A percentile compares a stretch with the other conserved stretches of the same genome.
These are phyloP conservation scores for Macaria notata DNA, from an alignment of 2,888 invertebrate species.

Conservation along the genomic window DNA sequence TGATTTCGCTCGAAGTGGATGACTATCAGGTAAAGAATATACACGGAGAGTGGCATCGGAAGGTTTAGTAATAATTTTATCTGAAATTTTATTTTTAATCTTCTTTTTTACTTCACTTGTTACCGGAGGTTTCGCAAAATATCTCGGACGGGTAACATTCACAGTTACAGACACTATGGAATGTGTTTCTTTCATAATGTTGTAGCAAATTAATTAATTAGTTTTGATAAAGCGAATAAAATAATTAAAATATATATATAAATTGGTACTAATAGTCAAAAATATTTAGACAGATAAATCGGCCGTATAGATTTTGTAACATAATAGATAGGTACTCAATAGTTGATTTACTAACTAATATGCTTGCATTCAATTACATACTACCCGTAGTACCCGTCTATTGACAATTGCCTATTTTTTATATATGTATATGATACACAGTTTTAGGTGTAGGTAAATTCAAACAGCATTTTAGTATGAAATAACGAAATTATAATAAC, in stretches of 20 bases:
- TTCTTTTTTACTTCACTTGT: conserved; percentile 26
- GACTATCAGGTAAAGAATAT: conserved; percentile 40
- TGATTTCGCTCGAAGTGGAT: conserved; percentile 40
- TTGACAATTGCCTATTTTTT: too few species aligned
- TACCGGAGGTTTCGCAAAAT: conserved; percentile 28
- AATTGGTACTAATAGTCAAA: not conserved
- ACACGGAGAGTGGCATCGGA: conserved; percentile 36
- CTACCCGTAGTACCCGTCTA: too few species aligned
- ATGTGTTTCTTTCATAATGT: conserved; percentile 41
- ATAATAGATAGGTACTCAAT: too few species aligned
- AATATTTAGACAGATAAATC: not conserved
- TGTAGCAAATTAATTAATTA: not conserved
- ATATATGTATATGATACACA: too few species aligned
- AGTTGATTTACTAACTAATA: too few species aligned
- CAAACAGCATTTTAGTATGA: too few species aligned
- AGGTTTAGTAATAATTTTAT: conserved; percentile 32
- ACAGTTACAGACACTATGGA: conserved; percentile 41
- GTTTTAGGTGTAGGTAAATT: too few species aligned
- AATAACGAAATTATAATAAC: too few species aligned
- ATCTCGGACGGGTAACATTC: conserved; percentile 44
- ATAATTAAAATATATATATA: conserved; percentile 2
- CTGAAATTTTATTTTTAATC: conserved; percentile 11
- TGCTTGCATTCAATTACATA: too few species aligned
- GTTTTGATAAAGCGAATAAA: not conserved
- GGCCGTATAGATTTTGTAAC: conserved; percentile 4